Conservation (phyloP, 2,113 vertebrate genomes). For the Festucalex cinctus region DNA sequence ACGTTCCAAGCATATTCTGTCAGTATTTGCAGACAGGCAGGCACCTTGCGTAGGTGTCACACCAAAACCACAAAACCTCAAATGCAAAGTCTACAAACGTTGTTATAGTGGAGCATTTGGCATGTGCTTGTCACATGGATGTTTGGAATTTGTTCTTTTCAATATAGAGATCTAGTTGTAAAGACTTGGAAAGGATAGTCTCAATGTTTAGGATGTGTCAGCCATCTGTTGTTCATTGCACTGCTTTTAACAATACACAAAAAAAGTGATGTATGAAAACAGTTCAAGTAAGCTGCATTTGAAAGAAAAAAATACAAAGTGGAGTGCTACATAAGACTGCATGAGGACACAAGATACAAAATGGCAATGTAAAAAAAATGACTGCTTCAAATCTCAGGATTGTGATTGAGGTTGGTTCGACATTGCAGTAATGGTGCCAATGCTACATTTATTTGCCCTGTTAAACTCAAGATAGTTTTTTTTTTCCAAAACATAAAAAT, state of each 20-base stretch:
- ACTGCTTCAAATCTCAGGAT: not conserved
- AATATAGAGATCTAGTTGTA: not conserved
- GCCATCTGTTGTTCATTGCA: slow-evolving; percentile 2
- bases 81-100: not conserved
- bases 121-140: not conserved
- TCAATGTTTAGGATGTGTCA: not conserved
- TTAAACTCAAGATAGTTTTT: too few species aligned
- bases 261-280: not conserved
- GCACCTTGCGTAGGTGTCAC: not conserved
- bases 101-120: not conserved
- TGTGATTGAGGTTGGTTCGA: not conserved
- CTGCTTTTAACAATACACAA: not conserved
- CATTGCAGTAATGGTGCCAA: not conserved
- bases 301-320: slow-evolving; percentile 21
- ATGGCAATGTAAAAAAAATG: not conserved
- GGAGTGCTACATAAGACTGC: slow-evolving; percentile 15
- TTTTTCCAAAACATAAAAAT: not conserved
- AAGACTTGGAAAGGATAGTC: not conserved
- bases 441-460: too few species aligned
- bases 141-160: not conserved
- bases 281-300: slow-evolving; percentile 41
- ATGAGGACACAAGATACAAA: not conserved
- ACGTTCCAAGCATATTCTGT: not conserved
- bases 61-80: not conserved
- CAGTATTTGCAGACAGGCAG: not conserved